Evolutionary conservation across 1,140 invertebrate species (phyloP), one percentile per base, ranked within the genome.

Genomic region (Phocides pigmalion): DNA sequence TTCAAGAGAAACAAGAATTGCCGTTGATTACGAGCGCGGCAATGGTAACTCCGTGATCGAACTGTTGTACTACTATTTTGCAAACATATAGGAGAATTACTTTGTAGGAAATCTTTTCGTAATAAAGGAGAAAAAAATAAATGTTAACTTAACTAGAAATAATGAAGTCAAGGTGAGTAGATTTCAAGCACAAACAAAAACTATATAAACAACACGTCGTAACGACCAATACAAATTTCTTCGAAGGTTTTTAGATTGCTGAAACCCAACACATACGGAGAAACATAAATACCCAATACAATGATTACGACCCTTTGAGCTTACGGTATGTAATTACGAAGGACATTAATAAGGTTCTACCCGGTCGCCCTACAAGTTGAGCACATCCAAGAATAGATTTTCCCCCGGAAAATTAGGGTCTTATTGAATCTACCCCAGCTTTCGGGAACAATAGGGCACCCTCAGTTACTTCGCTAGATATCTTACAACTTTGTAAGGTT

Each of bases 351-450:
- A 56, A 56, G 53, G 53, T 56, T 42, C 50, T 61, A 66, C 54
- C 54, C 37, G 25, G 41, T 59, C 19, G 8, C 54, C 50, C 54
- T 56, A 61, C 41, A 25, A n/a, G 53, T 25, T 46, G 54, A 50
- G 47, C 49, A 66, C 64, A 28, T 49, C 22, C 47, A 37, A 61
- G 54, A 66, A 66, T 66, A 50, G 64, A 41, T 59, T 64, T 54
- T 56, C 39, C 53, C n/a, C 62, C 64, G 63, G 69, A 64, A 70
- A 73, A 68, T 71, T 69, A 62, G 66, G 66, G 63, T 63, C 61
- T 65, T 66, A 70, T 70, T 66, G 54, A 70, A 71, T 71, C 44
- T 63, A 58, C 50, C 42, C 50, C 47, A 37, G 41, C 47, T 25
- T 25, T 37, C 28, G 25, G 14, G 46, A 54, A 66, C 68, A 70